Evolutionary conservation across 2,797 vertebrate species (phyloP), one percentile per base, ranked within the genome.

Genomic region (Channallabes apus): DNA sequence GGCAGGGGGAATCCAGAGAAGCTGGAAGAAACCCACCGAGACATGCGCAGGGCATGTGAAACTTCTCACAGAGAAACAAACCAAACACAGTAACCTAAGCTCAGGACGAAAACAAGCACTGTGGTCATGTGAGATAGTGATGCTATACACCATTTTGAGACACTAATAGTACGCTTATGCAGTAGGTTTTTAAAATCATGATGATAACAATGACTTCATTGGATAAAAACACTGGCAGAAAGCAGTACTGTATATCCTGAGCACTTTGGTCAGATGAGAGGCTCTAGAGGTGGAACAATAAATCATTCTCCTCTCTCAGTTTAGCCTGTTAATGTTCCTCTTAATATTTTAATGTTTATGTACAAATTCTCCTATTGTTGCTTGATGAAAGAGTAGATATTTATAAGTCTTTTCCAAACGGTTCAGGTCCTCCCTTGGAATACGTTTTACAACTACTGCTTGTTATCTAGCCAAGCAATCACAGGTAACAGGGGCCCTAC

Each of bases 381-480:
- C 82, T 38, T 29, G 51, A 51, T 61, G 64, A 68, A 20, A 46
- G 83, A 9, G 56, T 82, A 51, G 51, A 87, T 88, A 82, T 86
- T 88, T 88, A 56, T 71, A 54, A 61, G 82, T 75, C 14, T 64
- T 84, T 86, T 67, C 58, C 79, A 85, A 90, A 84, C 82, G 32
- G 65, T 59, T 76, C 78, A 67, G 75, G 72, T 86, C 88, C 84
- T 87, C 77, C 85, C 61, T 84, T 27, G 78, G 69, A 86, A 87
- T 85, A 88, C 67, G 81, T 76, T 85, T 88, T 87, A 89, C 87
- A 88, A 89, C 87, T 90, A 87, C 87, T 85, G 82, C 87, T 88
- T 91, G 88, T 90, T 87, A 83, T 83, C 14, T 73, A 81, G 89
- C 88, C 90, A 89, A 86, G 79, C 73, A 78, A 80, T 85, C 71